Percentiles rank a stretch among this genome's conserved stretches.
phyloP scores from a whole-genome alignment of 2,888 invertebrate species.

The Caenorhabditis afra region DNA sequence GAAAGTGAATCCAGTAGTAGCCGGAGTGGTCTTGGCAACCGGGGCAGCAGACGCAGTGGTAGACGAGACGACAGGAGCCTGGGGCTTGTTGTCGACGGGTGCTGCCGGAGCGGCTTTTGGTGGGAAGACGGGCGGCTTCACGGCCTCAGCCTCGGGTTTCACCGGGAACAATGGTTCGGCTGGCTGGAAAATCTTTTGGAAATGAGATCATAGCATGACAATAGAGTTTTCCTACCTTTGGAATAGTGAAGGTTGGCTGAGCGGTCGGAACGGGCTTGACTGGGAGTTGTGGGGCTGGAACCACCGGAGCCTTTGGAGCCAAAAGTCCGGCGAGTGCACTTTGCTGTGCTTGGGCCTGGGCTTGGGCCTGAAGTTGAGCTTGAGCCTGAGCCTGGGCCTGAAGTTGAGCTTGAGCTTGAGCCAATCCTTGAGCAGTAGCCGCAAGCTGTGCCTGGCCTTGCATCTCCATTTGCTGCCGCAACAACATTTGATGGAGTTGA shows the following conservation, averaged over 20 bases:
- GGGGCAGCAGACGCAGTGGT: not conserved
- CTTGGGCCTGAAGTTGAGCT: slow-evolving; percentile 27
- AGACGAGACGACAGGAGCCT: not conserved
- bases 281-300: not conserved
- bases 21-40: not conserved
- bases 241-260: not conserved
- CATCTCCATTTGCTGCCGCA: slow-evolving; percentile 32
- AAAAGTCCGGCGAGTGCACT: not conserved
- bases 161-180: no score
- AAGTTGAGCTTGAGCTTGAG: slow-evolving; percentile 21
- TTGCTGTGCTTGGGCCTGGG: slow-evolving; percentile 4
- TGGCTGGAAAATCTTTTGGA: slow-evolving; percentile 9
- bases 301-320: not conserved
- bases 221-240: slow-evolving; percentile 9
- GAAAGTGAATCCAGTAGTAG: slow-evolving; percentile 8
- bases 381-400: slow-evolving; percentile 16
- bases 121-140: slow-evolving; percentile 17
- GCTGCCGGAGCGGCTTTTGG: slow-evolving; percentile 6
- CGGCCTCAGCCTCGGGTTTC: not conserved
- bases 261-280: not conserved
- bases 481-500: not conserved
- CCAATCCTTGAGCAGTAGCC: no score
- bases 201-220: not conserved
- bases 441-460: no score
- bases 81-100: not conserved